Conservation (phyloP, 1,140 invertebrate species). For the Drosophila pseudoobscura region DNA sequence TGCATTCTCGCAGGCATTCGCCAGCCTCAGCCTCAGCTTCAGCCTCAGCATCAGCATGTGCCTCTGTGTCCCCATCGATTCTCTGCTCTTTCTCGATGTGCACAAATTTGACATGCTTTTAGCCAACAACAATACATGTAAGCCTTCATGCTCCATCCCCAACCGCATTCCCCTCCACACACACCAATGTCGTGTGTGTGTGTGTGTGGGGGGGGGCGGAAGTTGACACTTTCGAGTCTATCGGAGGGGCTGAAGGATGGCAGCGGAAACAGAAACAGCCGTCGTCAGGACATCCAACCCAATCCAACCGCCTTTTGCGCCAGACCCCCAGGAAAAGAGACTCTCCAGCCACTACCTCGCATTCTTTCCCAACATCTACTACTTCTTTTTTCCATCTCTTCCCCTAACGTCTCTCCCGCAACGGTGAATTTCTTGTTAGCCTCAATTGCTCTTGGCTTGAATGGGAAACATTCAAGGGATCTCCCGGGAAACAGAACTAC, state of each 20-base stretch:
- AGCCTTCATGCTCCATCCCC: background rate
- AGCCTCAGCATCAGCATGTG: background rate
- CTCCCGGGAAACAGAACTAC: too few species aligned
- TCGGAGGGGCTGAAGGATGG: slow-evolving; percentile 55
- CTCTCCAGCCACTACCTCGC: background rate
- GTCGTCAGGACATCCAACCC: background rate
- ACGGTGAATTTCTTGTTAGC: too few species aligned
- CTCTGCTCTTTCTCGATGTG: slow-evolving; percentile 26
- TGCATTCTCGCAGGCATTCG: slow-evolving; percentile 64
- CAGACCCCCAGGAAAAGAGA: too few species aligned
- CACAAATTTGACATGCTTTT: slow-evolving; percentile 78
- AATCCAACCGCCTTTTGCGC: too few species aligned
- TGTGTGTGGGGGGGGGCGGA: slow-evolving; percentile 26
- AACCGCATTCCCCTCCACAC: background rate
- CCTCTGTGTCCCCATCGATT: slow-evolving; percentile 3
- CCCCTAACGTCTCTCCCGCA: too few species aligned
- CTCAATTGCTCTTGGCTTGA: too few species aligned
- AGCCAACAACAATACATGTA: slow-evolving; percentile 55
- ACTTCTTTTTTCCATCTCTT: background rate
- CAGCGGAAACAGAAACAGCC: slow-evolving; percentile 48
- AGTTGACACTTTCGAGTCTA: slow-evolving; percentile 76
- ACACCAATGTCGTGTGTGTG: background rate
- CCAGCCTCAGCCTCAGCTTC: background rate
- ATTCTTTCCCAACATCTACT: slow-evolving; percentile 7
- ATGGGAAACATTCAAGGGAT: too few species aligned